Evolutionary conservation across 2,888 invertebrate genomes (phyloP).

Genomic region (Empis livida): DNA sequence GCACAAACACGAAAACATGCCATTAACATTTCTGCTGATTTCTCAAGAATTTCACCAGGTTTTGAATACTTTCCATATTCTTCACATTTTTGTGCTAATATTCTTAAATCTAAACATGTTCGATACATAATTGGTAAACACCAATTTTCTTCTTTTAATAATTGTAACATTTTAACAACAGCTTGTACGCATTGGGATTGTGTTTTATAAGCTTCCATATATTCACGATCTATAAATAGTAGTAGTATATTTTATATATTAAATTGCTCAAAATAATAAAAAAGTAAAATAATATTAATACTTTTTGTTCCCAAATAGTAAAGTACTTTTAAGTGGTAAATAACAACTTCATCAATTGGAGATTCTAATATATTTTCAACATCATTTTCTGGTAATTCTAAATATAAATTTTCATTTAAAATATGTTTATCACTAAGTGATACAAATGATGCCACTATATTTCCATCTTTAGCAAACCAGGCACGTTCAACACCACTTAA

Average conservation of each 20-base stretch:
- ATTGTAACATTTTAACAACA: constrained; percentile 70
- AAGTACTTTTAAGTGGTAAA: constrained; percentile 58
- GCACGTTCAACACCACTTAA: constrained; percentile 41
- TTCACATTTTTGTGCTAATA: constrained; percentile 73
- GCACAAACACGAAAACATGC: constrained; percentile 91
- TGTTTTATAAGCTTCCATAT: constrained; percentile 57
- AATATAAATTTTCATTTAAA: constrained; percentile 51
- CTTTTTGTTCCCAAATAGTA: constrained; percentile 27
- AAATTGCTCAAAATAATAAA: not conserved
- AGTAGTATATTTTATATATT: not conserved
- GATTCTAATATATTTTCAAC: constrained; percentile 56
- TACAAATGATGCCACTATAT: constrained; percentile 43
- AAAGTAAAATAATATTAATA: not conserved
- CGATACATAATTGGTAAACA: constrained; percentile 85
- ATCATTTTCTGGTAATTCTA: constrained; percentile 54
- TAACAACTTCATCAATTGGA: constrained; percentile 63
- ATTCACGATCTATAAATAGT: constrained; percentile 33
- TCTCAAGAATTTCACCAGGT: constrained; percentile 53
- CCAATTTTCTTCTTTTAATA: constrained; percentile 93
- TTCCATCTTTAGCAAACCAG: constrained; percentile 50
- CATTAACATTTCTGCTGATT: constrained; percentile 86
- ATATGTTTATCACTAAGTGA: constrained; percentile 62
- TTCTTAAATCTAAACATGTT: constrained; percentile 75
- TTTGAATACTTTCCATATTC: constrained; percentile 38
- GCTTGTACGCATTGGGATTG: constrained; percentile 67